A percentile compares a stretch with the other conserved stretches of the same genome.
Conservation (phyloP, 2,888 invertebrate species). For the Caenorhabditis angaria region DNA sequence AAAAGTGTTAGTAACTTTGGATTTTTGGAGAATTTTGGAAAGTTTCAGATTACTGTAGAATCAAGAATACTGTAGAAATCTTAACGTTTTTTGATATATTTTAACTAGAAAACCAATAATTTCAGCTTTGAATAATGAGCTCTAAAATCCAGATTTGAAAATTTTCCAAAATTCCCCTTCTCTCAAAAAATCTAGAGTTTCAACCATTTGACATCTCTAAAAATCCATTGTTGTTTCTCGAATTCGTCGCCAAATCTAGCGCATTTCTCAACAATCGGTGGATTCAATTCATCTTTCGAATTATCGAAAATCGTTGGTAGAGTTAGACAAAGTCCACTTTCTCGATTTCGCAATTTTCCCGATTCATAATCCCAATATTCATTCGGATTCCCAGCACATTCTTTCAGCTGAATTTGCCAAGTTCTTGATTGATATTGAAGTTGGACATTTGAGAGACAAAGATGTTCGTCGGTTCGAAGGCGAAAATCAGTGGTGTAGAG, state of each 20-base stretch:
- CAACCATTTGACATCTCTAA: conserved; percentile 29
- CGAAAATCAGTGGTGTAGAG: conserved; percentile 61
- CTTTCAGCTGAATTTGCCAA: conserved; percentile 70
- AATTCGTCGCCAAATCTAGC: conserved; percentile 21
- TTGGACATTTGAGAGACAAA: conserved; percentile 60
- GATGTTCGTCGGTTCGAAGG: conserved; percentile 70
- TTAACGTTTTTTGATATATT: not conserved
- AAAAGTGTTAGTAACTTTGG: conserved; percentile 7
- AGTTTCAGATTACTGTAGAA: too few relatives aligned
- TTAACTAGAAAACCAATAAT: not conserved
- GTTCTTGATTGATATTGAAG: conserved; percentile 45
- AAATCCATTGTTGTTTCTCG: conserved; percentile 30
- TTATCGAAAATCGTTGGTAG: conserved; percentile 31
- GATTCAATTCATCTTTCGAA: conserved; percentile 38
- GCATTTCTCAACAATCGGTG: conserved; percentile 30
- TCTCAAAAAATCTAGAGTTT: not conserved
- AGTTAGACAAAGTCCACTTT: conserved; percentile 63
- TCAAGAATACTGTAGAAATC: not conserved
- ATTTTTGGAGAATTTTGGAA: too few relatives aligned
- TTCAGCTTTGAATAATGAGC: too few relatives aligned
- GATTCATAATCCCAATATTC: conserved; percentile 67
- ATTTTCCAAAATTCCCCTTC: not conserved
- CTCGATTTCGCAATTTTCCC: conserved; percentile 38
- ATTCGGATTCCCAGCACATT: conserved; percentile 67
- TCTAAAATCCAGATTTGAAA: not conserved